These are phyloP conservation scores for Alviniconcha marisindica DNA, from an alignment of 1,140 invertebrate species.

Conservation along the genomic window DNA sequence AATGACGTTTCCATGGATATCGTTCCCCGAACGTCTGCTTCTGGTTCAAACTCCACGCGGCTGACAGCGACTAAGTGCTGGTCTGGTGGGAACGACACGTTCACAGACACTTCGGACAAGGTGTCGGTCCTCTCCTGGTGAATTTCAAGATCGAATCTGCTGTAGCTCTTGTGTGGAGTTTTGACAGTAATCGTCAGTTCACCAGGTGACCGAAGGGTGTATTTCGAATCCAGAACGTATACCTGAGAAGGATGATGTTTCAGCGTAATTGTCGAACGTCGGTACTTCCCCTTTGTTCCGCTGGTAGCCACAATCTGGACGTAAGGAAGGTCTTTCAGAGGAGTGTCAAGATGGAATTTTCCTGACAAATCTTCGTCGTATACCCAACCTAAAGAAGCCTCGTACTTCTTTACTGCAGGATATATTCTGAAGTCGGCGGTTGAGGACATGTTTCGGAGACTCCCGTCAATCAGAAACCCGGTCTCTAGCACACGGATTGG, in stretches of 20 bases:
- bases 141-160: background rate
- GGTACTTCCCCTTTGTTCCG: background rate
- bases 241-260: background rate
- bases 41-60: background rate
- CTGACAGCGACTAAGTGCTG: background rate
- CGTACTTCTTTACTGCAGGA: background rate
- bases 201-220: background rate
- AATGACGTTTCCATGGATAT: background rate
- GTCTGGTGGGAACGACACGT: background rate
- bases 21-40: background rate
- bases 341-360: slow-evolving; percentile 3
- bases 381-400: background rate
- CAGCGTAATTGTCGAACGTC: background rate
- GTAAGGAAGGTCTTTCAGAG: background rate
- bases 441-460: background rate
- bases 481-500: slow-evolving; percentile 20
- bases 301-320: background rate
- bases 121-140: background rate
- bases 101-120: background rate
- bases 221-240: background rate
- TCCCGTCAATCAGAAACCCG: background rate
- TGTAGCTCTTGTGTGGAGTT: background rate
- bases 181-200: background rate
- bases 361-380: background rate
- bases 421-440: slow-evolving; percentile 27